phyloP scores from a whole-genome alignment of 2,888 invertebrate species.

The Poecilobothrus nobilitatus region DNA sequence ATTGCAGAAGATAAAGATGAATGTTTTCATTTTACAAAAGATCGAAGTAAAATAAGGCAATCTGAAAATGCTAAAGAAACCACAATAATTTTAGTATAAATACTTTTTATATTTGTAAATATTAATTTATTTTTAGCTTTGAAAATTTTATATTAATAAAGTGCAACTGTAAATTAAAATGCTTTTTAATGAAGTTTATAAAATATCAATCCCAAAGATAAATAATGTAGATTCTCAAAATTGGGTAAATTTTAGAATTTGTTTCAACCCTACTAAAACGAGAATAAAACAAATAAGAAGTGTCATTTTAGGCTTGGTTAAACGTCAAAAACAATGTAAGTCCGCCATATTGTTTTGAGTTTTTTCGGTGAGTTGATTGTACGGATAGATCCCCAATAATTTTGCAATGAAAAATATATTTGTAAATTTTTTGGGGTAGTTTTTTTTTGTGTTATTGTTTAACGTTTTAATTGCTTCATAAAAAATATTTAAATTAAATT shows the following conservation, averaged over 20 bases:
- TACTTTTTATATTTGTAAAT: not conserved
- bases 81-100: not conserved
- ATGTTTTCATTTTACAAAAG: not conserved
- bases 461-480: too few relatives aligned
- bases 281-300: not conserved
- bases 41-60: slow-evolving; percentile 4
- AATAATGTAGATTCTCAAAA: too few relatives aligned
- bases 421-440: not conserved
- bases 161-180: too few relatives aligned
- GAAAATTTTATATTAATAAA: too few relatives aligned
- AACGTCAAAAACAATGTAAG: not conserved
- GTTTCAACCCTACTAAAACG: not conserved
- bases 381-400: not conserved
- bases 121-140: too few relatives aligned
- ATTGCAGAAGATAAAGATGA: slow-evolving; percentile 38
- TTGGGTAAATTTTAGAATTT: too few relatives aligned
- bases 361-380: not conserved
- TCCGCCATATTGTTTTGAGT: slow-evolving; percentile 6
- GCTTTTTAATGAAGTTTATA: too few relatives aligned
- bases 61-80: slow-evolving; percentile 4
- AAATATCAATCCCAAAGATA: too few relatives aligned
- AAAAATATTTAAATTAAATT: too few relatives aligned
- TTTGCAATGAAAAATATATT: not conserved
- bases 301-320: too few relatives aligned
- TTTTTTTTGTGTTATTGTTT: not conserved